Conservation (phyloP, 2,113 vertebrate genomes). For the Epinephelus moara region DNA sequence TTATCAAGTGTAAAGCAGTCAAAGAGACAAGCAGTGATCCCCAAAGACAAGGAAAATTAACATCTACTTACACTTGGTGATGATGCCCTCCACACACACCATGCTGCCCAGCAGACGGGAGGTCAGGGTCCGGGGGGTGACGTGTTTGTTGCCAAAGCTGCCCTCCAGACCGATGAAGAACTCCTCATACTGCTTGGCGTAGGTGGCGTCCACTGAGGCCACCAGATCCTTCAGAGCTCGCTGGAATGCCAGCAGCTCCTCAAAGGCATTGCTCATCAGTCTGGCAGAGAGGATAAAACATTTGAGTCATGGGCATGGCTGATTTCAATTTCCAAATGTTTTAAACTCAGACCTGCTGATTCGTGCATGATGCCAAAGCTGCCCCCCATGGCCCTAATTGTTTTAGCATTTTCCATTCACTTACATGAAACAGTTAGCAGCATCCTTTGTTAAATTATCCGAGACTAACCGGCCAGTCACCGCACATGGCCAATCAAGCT, state of each 20-base stretch:
- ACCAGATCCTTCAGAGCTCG: conserved; percentile 93
- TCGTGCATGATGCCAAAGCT: too few species aligned
- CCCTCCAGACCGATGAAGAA: conserved; percentile 96
- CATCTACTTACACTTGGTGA: conserved; percentile 93
- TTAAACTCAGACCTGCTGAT: too few species aligned
- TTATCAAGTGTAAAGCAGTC: background rate
- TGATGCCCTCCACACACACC: conserved; percentile 97
- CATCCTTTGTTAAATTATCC: too few species aligned
- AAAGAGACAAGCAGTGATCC: background rate
- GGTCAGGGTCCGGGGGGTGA: conserved; percentile 93
- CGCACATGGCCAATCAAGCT: too few species aligned
- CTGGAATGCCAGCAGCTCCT: conserved; percentile 95
- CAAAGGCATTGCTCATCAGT: conserved; percentile 92
- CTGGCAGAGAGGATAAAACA: conserved; percentile 72
- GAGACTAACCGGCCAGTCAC: too few species aligned
- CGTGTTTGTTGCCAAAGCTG: conserved; percentile 95
- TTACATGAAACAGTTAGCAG: too few species aligned
- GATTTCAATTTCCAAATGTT: too few species aligned
- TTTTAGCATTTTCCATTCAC: too few species aligned
- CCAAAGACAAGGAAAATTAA: too few species aligned
- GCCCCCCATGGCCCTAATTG: too few species aligned
- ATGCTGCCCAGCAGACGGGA: conserved; percentile 93
- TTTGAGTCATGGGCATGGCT: background rate
- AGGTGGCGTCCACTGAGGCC: conserved; percentile 92
- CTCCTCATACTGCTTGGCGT: conserved; percentile 96